Evolutionary conservation across 2,113 vertebrate genomes (phyloP), one percentile per base, ranked within the genome.

Genomic region (Pardalotus punctatus): DNA sequence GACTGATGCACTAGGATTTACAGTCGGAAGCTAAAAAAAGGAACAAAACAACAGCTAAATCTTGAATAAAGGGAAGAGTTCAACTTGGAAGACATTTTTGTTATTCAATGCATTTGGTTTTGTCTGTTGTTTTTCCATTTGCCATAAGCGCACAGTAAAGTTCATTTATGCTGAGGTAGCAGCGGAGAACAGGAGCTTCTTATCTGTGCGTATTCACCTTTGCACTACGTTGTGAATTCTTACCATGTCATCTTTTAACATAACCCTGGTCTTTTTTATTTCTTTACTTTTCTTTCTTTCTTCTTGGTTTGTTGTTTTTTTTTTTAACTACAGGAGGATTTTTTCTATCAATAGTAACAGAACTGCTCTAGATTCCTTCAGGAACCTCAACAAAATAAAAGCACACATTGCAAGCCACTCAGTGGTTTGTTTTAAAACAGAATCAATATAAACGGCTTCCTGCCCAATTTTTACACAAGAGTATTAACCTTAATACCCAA

Each of bases 1-100:
- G 88, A 93, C 92, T 21, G 97, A 87, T 80, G 96, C 94, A 94
- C 96, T 96, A 66, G 98, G 93, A 97, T 97, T 98, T 96, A 97
- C 82, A 93, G 96, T 66, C 7, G 98, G 98, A 94, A 98, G 98
- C 98, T 98, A 84, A 91, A 98, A 78, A 24, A 78, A 43, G 81
- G 76, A 86, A n/a, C 11, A 56, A 7, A 84, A 84, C 10, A 83
- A 47, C 36, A 16, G n/a, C 36, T 79, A 81, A 92, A 91, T 45
- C 31, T 9, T 71, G 61, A 92, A 78, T 36, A 81, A 91, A 95
- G 19, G 25, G 17, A 85, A 54, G 24, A 86, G 23, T 69, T 94
- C 25, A 66, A 43, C 31, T 70, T 73, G 17, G 36, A 35, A 92
- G 56, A 54, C 29, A 74, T 38, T 82, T 66, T 45, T 12, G 3